Evolutionary conservation across 2,888 invertebrate species (phyloP), one percentile per base, ranked within the genome.

Genomic region (Apamea epomidion): DNA sequence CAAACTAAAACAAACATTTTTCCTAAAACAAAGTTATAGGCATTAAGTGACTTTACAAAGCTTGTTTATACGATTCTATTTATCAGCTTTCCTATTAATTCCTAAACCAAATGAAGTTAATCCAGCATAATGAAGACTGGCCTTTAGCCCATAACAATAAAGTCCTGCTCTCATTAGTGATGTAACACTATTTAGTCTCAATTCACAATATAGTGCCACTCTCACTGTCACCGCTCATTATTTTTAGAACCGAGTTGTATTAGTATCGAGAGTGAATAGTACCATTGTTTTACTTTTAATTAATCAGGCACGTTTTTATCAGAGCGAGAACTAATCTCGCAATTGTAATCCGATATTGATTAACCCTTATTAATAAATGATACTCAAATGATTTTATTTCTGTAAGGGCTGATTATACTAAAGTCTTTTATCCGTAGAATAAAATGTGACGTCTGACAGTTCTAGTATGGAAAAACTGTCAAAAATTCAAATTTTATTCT

Each of bases 191-290:
- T 76, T 80, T 25, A 75, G 62, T 64, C 25, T 62, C 45, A 54
- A 48, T 75, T 58, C 54, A 68, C 64, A 74, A 14, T 58, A 69
- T 54, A 72, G 54, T 42, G 54, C 42, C 58, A 10, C 25, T 64
- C 45, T 25, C 65, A 37, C 54, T 54, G 64, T 6, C 54, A 68
- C 37, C 48, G 48, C n/a, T 74, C n/a, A 72, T 85, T 76, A 85
- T 85, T 83, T 83, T 81, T 85, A 85, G 86, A 76, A 45, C 25
- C 32, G 25, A 64, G n/a, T 85, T 58, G 48, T 64, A 42, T 70
- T 74, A 21, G 42, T 69, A 51, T 60, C 73, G 25, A n/a, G 71
- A 25, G 54, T 72, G 12, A 71, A 48, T 58, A 42, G 29, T 67
- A 12, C 14, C 58, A 72, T 75, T 83, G 68, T 69, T 76, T 71